phyloP scores from a whole-genome alignment of 1,140 invertebrate genomes.

The Diabrotica undecimpunctata region DNA sequence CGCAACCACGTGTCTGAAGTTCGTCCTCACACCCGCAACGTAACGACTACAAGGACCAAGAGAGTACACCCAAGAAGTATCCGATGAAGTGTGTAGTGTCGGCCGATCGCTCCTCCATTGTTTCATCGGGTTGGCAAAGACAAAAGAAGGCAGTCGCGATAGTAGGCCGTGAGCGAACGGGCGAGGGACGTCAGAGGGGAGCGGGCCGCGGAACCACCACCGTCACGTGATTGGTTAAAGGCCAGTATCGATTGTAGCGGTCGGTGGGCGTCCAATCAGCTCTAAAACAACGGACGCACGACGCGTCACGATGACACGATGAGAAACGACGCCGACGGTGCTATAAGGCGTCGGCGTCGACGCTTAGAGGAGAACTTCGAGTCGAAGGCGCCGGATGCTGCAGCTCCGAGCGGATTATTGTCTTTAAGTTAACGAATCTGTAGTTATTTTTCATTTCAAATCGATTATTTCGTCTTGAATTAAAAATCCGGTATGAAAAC shows the following conservation, averaged over 20 bases:
- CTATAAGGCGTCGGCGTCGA: not conserved
- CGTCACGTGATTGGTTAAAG: conserved; percentile 42
- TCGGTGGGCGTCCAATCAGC: conserved; percentile 45
- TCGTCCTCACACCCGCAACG: no score
- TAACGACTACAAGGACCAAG: no score
- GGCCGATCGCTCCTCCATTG: conserved; percentile 41
- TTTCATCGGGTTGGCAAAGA: conserved; percentile 39
- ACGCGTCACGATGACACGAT: conserved; percentile 31
- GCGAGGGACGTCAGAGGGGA: not conserved
- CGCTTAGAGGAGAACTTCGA: no score
- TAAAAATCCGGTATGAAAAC: no score
- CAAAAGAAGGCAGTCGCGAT: conserved; percentile 43
- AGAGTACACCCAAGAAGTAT: no score
- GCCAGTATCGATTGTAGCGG: conserved; percentile 44
- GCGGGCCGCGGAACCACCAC: conserved; percentile 29
- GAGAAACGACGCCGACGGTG: not conserved
- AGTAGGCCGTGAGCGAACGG: not conserved
- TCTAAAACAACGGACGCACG: conserved; percentile 44
- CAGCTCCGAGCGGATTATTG: no score
- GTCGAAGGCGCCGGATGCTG: no score
- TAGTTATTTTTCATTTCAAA: no score
- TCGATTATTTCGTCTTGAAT: no score
- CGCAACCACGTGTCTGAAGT: no score
- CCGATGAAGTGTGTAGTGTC: not conserved
- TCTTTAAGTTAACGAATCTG: no score